A percentile compares a stretch with the other conserved stretches of the same genome.
Conservation (phyloP, 1,140 invertebrate species). For the Drosophila ananassae region DNA sequence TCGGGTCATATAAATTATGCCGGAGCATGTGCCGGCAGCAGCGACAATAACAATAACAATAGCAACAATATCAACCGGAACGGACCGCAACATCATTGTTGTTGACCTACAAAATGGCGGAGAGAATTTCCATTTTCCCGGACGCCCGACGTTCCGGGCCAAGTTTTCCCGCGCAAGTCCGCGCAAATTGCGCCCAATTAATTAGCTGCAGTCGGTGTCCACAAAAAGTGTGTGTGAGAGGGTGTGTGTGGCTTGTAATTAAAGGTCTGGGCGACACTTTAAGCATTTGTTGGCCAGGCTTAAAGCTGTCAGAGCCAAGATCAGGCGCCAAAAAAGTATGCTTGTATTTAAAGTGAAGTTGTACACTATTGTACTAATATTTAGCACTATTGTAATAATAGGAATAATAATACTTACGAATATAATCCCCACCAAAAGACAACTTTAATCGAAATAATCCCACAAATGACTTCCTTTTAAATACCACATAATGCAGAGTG, state of each 20-base stretch:
- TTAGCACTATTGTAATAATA: neutral
- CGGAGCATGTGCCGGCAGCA: constrained; percentile 63
- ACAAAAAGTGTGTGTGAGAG: neutral
- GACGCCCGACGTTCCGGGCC: constrained; percentile 11
- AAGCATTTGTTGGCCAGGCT: constrained; percentile 50
- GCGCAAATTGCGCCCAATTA: constrained; percentile 71
- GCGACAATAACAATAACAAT: constrained; percentile 11
- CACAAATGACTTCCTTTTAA: constrained; percentile 4
- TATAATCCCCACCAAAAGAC: neutral
- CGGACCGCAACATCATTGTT: constrained; percentile 36
- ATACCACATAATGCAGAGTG: constrained; percentile 1
- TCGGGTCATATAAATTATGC: constrained; percentile 72
- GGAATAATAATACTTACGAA: constrained; percentile 1
- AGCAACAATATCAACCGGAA: constrained; percentile 2
- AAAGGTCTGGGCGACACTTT: constrained; percentile 50
- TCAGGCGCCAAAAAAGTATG: constrained; percentile 6
- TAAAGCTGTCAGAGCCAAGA: constrained; percentile 22
- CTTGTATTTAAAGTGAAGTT: neutral
- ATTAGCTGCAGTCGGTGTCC: constrained; percentile 62
- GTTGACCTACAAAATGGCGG: constrained; percentile 65
- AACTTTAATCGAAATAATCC: constrained; percentile 31
- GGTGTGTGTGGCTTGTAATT: constrained; percentile 38
- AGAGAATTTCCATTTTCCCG: constrained; percentile 46
- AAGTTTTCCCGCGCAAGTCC: constrained; percentile 60
- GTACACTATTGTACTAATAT: neutral